Evolutionary conservation across 92 coral and sea anemone species (phyloP), one percentile per base, ranked within the genome.

Genomic region (Epizoanthus ramosus): DNA sequence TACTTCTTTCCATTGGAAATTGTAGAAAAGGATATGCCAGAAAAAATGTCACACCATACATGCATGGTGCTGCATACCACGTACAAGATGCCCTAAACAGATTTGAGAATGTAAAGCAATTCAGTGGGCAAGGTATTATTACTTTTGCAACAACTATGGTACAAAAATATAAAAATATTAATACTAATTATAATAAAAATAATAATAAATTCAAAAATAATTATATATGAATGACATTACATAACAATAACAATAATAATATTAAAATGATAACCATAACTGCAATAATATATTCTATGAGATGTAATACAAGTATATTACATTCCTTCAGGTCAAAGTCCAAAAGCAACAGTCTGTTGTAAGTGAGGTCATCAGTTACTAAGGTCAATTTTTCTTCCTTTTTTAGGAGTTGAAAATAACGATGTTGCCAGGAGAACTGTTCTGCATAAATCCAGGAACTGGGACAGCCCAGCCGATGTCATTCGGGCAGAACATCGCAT

Each of bases 401-500:
- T 21, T 74, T 73, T 69, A 89, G 92, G 92, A 24, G 92, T 85
- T 8, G 92, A 89, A 70, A 89, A 89, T 15, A 89, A 89, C 22
- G 92, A 89, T 80, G 89, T 89, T 17, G 92, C 87, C 52, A 73
- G 92, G 14, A 59, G 41, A n/a, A 81, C 88, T 58, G 92, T 89
- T 14, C 65, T 89, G 0, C 83, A 74, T 10, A 88, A 88, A 35
- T 88, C 89, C 21, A 88, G 80, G 31, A 84, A 88, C 73, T 88
- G 92, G 89, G 92, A 89, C 59, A 89, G 84, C 14, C 92, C 92
- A 8, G 92, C 87, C 12, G 92, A 89, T 72, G 89, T 85, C 0
- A 50, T 89, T 2, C 8, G 89, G 35, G 50, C 74, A 39, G 92
- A 89, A n/a, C 92, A 89, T 66, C 23, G 92, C 7, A 21, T 89